A percentile compares a stretch with the other conserved stretches of the same genome.
Evolutionary conservation across 2,797 vertebrate genomes (phyloP).

Genomic region (Antennarius maculatus): DNA sequence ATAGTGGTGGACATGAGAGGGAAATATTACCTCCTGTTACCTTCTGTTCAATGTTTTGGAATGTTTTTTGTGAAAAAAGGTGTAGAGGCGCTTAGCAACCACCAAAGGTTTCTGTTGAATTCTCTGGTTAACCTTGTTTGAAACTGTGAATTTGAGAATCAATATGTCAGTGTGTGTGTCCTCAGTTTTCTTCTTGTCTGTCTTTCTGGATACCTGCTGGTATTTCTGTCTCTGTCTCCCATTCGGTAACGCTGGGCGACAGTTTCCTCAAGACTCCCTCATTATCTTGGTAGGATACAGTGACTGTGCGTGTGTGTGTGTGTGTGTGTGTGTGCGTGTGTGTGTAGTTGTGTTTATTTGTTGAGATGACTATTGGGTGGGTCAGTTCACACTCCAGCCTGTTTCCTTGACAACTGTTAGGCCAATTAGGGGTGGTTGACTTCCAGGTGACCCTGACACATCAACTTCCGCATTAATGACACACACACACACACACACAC

Average conservation of each 20-base stretch:
- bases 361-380: slow-evolving; percentile 40
- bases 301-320: background rate
- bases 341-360: slow-evolving; percentile 27
- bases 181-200: slow-evolving; percentile 23
- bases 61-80: slow-evolving; percentile 36
- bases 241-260: slow-evolving; percentile 36
- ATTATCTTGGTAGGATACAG: slow-evolving; percentile 38
- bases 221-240: slow-evolving; percentile 38
- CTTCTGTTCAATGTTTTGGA: slow-evolving; percentile 25
- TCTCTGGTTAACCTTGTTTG: slow-evolving; percentile 37
- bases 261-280: slow-evolving; percentile 33
- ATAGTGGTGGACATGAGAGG: background rate
- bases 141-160: slow-evolving; percentile 1
- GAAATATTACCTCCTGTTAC: slow-evolving; percentile 8
- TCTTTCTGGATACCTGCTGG: slow-evolving; percentile 33
- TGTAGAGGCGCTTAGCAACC: slow-evolving; percentile 61
- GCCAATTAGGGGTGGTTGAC: slow-evolving; percentile 67
- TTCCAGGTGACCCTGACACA: slow-evolving; percentile 65
- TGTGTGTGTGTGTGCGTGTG: background rate
- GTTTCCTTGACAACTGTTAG: slow-evolving; percentile 68
- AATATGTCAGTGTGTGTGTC: slow-evolving; percentile 1
- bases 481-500: slow-evolving; percentile 2
- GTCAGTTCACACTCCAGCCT: slow-evolving; percentile 45
- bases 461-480: slow-evolving; percentile 54
- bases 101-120: slow-evolving; percentile 41